These are phyloP conservation scores for Eucera pruinosa DNA, from an alignment of 2,888 invertebrate species.

Conservation along the genomic window DNA sequence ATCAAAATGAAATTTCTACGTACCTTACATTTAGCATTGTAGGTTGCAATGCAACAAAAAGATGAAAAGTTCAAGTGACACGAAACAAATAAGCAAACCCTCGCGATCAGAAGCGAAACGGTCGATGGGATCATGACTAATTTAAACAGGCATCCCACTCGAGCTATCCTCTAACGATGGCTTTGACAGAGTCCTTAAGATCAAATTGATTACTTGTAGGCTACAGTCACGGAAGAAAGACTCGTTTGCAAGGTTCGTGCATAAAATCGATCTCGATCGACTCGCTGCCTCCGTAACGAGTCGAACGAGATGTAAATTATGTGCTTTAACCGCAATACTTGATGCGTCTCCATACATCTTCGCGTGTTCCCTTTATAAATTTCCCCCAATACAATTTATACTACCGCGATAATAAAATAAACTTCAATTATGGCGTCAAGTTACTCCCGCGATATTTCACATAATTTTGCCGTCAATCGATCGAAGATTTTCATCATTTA, in stretches of 20 bases:
- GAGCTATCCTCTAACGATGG: conserved; percentile 4
- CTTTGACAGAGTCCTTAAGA: conserved; percentile 14
- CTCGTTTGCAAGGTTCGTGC: not conserved
- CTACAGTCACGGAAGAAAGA: conserved; percentile 8
- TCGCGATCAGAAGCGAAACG: conserved; percentile 7
- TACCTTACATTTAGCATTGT: too few species aligned
- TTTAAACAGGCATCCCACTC: conserved; percentile 5
- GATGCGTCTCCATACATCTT: not conserved
- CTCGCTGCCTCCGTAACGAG: conserved; percentile 1
- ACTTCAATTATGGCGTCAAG: too few species aligned
- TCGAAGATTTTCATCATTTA: too few species aligned
- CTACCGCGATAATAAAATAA: not conserved
- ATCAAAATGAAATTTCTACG: too few species aligned
- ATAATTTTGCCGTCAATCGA: too few species aligned
- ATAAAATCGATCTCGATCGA: conserved; percentile 9
- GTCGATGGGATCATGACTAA: conserved; percentile 13
- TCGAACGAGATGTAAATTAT: not conserved
- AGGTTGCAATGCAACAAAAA: not conserved
- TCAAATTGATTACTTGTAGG: conserved; percentile 1
- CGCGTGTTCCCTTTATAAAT: not conserved
- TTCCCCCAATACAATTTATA: not conserved
- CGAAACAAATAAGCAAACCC: conserved; percentile 4
- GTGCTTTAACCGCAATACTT: not conserved
- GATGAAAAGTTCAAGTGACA: conserved; percentile 4
- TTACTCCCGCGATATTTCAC: too few species aligned